These are phyloP conservation scores for Creontiades dilutus DNA, from an alignment of 2,888 invertebrate genomes.

Conservation along the genomic window DNA sequence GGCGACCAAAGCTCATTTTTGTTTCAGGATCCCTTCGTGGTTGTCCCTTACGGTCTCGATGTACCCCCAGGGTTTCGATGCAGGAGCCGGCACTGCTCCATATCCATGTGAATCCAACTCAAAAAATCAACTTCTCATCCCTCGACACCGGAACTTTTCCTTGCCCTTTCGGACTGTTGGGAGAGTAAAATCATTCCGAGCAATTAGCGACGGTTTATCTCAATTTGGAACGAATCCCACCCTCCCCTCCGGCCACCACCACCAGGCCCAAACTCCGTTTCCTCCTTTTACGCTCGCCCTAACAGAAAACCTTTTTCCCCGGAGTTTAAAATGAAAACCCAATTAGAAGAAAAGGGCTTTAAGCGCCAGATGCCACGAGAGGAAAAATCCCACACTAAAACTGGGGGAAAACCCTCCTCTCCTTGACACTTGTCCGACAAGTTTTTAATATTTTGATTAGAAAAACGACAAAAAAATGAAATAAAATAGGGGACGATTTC, in stretches of 20 bases:
- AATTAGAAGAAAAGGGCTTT: slow-evolving; percentile 40
- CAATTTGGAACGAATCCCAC: background rate
- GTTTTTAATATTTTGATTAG: slow-evolving; percentile 59
- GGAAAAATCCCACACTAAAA: background rate
- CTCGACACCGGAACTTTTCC: too few species aligned
- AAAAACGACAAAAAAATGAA: slow-evolving; percentile 7
- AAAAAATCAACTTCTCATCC: too few species aligned
- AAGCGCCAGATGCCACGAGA: slow-evolving; percentile 47
- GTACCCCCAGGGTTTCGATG: too few species aligned
- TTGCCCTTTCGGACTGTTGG: background rate
- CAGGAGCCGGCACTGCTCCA: too few species aligned
- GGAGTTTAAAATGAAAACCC: slow-evolving; percentile 58
- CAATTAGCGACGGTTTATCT: slow-evolving; percentile 21
- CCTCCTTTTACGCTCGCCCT: background rate
- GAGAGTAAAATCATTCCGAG: background rate
- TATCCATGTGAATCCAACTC: too few species aligned
- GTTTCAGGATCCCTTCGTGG: too few species aligned
- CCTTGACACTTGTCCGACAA: slow-evolving; percentile 20
- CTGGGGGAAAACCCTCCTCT: background rate
- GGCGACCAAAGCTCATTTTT: too few species aligned
- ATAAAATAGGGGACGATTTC: background rate
- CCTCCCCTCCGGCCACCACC: background rate
- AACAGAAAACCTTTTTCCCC: slow-evolving; percentile 43
- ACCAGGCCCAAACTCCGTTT: background rate
- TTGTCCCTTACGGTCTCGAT: too few species aligned